phyloP scores from a whole-genome alignment of 2,888 invertebrate genomes.

The Muschampia plurimacula region DNA sequence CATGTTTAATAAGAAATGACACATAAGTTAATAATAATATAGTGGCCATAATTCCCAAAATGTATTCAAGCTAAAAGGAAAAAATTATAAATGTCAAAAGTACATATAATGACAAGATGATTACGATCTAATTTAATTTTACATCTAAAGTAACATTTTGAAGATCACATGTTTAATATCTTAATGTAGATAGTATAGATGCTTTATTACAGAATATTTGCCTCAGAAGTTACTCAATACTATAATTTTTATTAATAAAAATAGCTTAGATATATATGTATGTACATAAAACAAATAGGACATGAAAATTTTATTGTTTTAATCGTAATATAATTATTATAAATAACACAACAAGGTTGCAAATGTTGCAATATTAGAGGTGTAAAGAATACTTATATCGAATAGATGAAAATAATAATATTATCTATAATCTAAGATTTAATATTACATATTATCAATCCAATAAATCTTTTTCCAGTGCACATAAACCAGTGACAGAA shows the following conservation, averaged over 20 bases:
- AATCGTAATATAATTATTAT: neutral
- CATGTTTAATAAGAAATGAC: too few relatives aligned
- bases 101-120: too few relatives aligned
- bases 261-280: too few relatives aligned
- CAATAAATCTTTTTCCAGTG: slow-evolving; percentile 27
- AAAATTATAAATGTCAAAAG: too few relatives aligned
- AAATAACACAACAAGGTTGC: neutral
- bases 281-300: neutral
- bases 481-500: slow-evolving; percentile 28
- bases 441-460: neutral
- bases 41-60: too few relatives aligned
- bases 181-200: neutral
- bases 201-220: neutral
- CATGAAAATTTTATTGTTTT: neutral
- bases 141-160: neutral
- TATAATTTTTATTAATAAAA: too few relatives aligned
- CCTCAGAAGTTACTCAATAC: neutral
- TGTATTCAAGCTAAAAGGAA: too few relatives aligned
- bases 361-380: neutral
- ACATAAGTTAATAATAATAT: too few relatives aligned
- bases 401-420: too few relatives aligned
- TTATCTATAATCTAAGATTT: neutral
- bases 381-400: neutral
- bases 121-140: neutral
- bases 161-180: neutral